Conservation (phyloP, 2,888 invertebrate genomes). For the Omphaloscelis lunosa region DNA sequence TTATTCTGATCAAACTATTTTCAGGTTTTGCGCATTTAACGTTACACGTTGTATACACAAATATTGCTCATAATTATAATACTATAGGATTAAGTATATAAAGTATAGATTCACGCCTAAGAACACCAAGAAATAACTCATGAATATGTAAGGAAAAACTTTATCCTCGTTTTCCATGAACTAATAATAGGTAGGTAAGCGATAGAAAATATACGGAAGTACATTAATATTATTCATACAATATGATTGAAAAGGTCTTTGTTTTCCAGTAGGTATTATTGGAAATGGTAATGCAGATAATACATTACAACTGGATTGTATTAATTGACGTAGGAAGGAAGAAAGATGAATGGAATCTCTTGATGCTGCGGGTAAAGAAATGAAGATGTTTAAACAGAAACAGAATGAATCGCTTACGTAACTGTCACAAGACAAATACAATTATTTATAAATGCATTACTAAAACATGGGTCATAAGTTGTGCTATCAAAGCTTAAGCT, state of each 20-base stretch:
- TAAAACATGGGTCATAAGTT: neutral
- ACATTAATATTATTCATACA: neutral
- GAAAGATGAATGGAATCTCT: neutral
- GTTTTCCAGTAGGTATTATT: constrained; percentile 3
- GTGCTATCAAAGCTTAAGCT: too few relatives aligned
- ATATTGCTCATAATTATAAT: too few relatives aligned
- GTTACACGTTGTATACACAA: too few relatives aligned
- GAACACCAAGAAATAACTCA: constrained; percentile 26
- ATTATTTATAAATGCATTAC: neutral
- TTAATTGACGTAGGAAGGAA: neutral
- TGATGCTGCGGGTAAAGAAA: neutral
- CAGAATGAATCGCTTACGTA: neutral
- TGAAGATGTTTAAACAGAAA: neutral
- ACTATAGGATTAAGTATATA: too few relatives aligned
- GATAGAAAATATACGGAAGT: constrained; percentile 34
- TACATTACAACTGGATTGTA: neutral
- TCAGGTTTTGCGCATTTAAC: too few relatives aligned
- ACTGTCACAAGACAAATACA: neutral
- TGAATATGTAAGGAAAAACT: constrained; percentile 25
- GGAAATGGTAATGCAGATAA: neutral
- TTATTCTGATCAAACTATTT: too few relatives aligned
- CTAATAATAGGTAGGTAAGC: neutral
- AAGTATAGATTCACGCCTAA: neutral
- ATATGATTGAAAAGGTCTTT: constrained; percentile 23
- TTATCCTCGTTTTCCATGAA: constrained; percentile 14